Base-by-base conservation (phyloP, 2,888 invertebrate species). In the Sinelater perroti region DNA sequence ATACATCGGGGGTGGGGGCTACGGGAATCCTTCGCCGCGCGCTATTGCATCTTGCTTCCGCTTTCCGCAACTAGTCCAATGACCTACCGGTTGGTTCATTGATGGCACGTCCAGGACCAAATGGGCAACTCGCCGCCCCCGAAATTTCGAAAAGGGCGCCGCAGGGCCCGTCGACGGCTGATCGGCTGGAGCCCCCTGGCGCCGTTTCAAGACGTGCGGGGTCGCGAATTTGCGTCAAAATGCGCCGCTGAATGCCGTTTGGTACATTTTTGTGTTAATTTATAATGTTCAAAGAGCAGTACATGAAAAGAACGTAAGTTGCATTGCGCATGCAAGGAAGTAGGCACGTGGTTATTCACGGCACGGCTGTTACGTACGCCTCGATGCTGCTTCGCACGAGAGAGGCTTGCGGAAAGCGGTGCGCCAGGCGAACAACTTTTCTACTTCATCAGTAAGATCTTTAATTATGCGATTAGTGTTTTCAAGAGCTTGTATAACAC, bases 21-120 rank as follows among this genome's bases (percentile, higher is more conserved):
- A 68, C 73, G 74, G 74, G 74, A 74, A 71, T 75, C 74, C 72
- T 55, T 63, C 65, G 75, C 74, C 74, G 73, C 75, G 75, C 75
- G 73, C 74, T 70, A 70, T 70, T 75, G 76, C 76, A 75, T 75
- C 75, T 75, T 72, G 74, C 74, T 77, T 77, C 77, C 77, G 76
- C 75, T 74, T 75, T 71, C 74, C 70, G 69, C 62, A 57, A 57
- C 59, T 64, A 64, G 62, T 55, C 57, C 56, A 59, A 63, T 45
- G 61, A 66, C 62, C 60, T 64, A 69, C 65, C 66, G 66, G 66
- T 69, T 66, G 66, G 66, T 69, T 66, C 67, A 68, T 69, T 69
- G 67, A 69, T 67, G 64, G 28, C 31, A 21, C 30, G 47, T n/a
- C n/a, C n/a, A n/a, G n/a, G n/a, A n/a, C n/a, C n/a, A n/a, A n/a